These are phyloP conservation scores for Zenarchopterus dispar DNA, from an alignment of 2,797 vertebrate genomes.

Conservation along the genomic window DNA sequence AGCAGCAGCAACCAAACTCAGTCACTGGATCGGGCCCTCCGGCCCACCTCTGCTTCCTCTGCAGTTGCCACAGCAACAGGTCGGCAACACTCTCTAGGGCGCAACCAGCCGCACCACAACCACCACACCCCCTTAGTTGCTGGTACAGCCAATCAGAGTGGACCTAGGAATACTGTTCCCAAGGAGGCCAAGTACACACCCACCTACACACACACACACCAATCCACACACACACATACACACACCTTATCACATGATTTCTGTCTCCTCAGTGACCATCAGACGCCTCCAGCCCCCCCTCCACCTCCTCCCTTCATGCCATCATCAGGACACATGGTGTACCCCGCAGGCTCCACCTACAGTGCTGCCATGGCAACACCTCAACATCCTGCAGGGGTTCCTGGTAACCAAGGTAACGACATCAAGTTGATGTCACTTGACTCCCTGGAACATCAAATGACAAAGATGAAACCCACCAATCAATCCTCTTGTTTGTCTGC, in stretches of 20 bases:
- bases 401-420: conserved; percentile 47
- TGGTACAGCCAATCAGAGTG: conserved; percentile 63
- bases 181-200: conserved; percentile 83
- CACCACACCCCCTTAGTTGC: not conserved
- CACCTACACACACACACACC: not conserved
- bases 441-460: not conserved
- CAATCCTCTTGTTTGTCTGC: not conserved
- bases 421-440: not conserved
- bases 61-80: conserved; percentile 28
- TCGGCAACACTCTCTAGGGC: conserved; percentile 85
- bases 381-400: conserved; percentile 22
- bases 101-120: conserved; percentile 76
- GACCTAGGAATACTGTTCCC: conserved; percentile 51
- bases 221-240: not conserved
- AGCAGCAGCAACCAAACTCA: conserved; percentile 73
- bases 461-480: not conserved
- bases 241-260: conserved; percentile 7
- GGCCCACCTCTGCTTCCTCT: conserved; percentile 57
- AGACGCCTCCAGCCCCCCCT: conserved; percentile 84
- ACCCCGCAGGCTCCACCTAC: conserved; percentile 77
- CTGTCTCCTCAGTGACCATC: conserved; percentile 75
- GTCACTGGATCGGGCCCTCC: conserved; percentile 81
- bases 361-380: conserved; percentile 36
- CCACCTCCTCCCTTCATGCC: conserved; percentile 85
- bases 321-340: conserved; percentile 73